Percentiles rank a stretch among this genome's conserved stretches.
These are phyloP conservation scores for Porites divaricata DNA, from an alignment of 92 coral and sea anemone genomes.

Conservation along the genomic window DNA sequence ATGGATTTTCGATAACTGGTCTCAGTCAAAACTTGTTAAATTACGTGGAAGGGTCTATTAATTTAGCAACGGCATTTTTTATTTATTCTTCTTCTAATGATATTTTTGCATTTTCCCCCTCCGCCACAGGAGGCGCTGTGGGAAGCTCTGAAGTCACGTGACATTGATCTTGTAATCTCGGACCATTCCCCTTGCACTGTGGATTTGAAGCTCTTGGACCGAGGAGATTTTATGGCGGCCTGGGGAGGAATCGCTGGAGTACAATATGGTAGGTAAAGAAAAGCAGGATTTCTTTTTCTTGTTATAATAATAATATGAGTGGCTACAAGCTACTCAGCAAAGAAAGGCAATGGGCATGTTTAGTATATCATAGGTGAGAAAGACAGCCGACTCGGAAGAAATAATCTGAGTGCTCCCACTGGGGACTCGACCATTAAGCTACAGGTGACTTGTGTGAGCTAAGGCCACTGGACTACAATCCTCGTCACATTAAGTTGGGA, in stretches of 20 bases:
- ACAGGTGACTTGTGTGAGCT: too few species aligned
- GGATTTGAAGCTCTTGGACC: constrained; percentile 73
- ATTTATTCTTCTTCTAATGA: too few species aligned
- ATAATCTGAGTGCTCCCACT: neutral
- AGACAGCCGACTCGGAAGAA: neutral
- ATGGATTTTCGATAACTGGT: too few species aligned
- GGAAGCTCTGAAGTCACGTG: constrained; percentile 75
- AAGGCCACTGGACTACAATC: too few species aligned
- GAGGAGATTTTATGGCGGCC: constrained; percentile 80
- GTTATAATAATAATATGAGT: neutral
- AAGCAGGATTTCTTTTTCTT: neutral
- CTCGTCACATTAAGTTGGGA: too few species aligned
- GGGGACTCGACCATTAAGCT: neutral
- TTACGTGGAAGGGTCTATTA: too few species aligned
- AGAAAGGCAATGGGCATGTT: too few species aligned
- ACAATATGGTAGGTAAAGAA: constrained; percentile 69
- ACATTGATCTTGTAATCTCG: constrained; percentile 81
- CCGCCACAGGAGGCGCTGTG: constrained; percentile 61
- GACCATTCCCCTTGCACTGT: constrained; percentile 89
- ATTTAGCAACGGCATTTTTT: too few species aligned
- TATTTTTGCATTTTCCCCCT: neutral
- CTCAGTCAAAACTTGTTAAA: too few species aligned
- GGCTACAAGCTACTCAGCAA: too few species aligned
- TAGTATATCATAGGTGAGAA: too few species aligned
- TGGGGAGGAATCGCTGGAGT: constrained; percentile 88